A percentile compares a stretch with the other conserved stretches of the same genome.
Evolutionary conservation across 23 tunicate genomes (phyloP).

Genomic region (Pegea sp.): DNA sequence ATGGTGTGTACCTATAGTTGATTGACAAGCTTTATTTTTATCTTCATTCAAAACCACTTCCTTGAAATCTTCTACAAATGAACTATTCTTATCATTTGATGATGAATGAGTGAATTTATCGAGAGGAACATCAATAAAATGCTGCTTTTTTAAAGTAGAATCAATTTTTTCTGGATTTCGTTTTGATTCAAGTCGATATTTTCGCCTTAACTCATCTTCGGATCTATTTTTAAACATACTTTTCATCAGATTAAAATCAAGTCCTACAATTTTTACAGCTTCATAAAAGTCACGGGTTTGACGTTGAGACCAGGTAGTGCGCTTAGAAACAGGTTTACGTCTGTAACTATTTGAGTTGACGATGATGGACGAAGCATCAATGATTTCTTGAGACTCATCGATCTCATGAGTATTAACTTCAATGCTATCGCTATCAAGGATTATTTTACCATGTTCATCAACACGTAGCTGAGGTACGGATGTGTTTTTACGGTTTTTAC

Average conservation of each 20-base stretch:
- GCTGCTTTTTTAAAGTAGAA: conserved; percentile 46
- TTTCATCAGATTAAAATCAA: conserved; percentile 63
- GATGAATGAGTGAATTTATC: too few species aligned
- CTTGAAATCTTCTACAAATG: too few species aligned
- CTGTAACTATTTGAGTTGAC: conserved; percentile 34
- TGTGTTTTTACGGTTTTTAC: not conserved
- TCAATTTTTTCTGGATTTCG: conserved; percentile 24
- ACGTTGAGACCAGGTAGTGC: conserved; percentile 29
- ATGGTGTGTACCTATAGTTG: too few species aligned
- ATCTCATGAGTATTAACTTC: conserved; percentile 24
- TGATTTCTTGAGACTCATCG: conserved; percentile 6
- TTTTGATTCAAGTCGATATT: conserved; percentile 24
- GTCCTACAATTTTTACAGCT: conserved; percentile 56
- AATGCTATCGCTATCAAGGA: conserved; percentile 68
- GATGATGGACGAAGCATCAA: conserved; percentile 8
- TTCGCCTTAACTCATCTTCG: conserved; percentile 40
- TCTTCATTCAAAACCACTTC: too few species aligned
- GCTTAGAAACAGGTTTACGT: conserved; percentile 9
- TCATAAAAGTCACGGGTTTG: conserved; percentile 52
- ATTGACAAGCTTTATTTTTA: too few species aligned
- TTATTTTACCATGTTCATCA: conserved; percentile 59
- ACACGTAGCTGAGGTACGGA: conserved; percentile 67
- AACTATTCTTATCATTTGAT: too few species aligned
- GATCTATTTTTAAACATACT: conserved; percentile 61
- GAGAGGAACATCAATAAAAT: too few species aligned